These are phyloP conservation scores for Triops cancriformis DNA, from an alignment of 1,140 invertebrate species.

Conservation along the genomic window DNA sequence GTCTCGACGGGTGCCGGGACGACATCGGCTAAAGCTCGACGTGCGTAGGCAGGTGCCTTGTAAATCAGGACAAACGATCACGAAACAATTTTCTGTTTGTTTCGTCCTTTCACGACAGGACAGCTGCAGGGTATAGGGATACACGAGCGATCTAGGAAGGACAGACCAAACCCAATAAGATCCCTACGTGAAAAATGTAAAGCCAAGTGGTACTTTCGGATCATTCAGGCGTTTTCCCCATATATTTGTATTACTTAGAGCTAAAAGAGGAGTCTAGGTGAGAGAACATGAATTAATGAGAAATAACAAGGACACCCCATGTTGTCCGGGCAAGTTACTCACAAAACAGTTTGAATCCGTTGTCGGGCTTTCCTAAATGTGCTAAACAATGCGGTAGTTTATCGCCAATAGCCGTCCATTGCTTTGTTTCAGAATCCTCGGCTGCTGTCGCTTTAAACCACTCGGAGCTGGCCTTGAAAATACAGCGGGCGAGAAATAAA, in stretches of 20 bases:
- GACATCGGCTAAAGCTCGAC: neutral
- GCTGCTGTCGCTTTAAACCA: neutral
- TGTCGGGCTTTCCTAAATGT: no score
- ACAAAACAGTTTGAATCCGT: no score
- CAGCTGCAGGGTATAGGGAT: neutral
- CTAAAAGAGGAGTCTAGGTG: no score
- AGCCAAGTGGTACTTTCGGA: no score
- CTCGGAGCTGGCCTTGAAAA: neutral
- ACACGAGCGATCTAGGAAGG: neutral
- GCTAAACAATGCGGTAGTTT: neutral
- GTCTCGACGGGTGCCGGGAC: neutral
- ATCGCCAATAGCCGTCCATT: neutral
- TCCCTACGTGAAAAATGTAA: no score
- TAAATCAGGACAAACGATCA: slow-evolving; percentile 10
- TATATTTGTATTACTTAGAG: no score
- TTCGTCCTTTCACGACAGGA: neutral
- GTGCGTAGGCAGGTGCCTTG: neutral
- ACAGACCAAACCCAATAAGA: neutral
- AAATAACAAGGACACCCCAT: no score
- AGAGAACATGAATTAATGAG: no score
- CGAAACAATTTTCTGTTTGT: slow-evolving; percentile 6
- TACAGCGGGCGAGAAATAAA: neutral
- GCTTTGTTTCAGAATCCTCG: neutral
- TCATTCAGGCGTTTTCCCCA: no score
- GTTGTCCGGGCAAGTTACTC: no score